Base-by-base conservation (phyloP, 1,140 invertebrate species). In the Argopecten irradians region DNA sequence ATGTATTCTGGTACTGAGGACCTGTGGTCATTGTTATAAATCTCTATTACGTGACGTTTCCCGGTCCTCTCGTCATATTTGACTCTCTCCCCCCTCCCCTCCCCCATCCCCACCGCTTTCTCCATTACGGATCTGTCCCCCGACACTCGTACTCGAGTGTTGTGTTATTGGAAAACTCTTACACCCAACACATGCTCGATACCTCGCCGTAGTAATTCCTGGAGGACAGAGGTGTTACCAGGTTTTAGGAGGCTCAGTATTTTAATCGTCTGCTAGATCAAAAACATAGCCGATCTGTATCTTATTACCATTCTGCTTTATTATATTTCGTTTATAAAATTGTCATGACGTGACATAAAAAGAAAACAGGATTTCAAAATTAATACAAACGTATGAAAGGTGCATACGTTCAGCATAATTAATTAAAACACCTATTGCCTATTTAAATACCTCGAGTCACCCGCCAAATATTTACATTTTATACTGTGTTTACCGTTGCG, bases 111-210 rank as follows among this genome's bases (percentile, higher is more conserved):
- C 22, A 11, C 14, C 13, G 43, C 13, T n/a, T 5, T 71, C 55
- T 71, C 55, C 22, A 71, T 71, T 71, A 11, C 55, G 55, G 55
- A 71, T 71, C 55, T 71, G 55, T 71, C 55, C 55, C n/a, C 55
- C 55, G 1, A 16, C 28, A 71, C 19, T 71, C 16, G 55, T 71
- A 71, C 55, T 71, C 55, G 55, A 71, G 55, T 71, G 55, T 28
- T 28, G 22, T 71, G 55, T 71, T 71, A 71, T 71, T 71, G 55
- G 55, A 71, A 71, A 71, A 22, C 22, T 71, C 22, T 71, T 71
- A 71, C 28, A n/a, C 55, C 16, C 55, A n/a, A 71, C 55, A 71
- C n/a, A 71, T 71, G 55, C 28, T 71, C 55, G 22, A 71, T 71
- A 28, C n/a, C 55, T 71, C n/a, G 28, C 22, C 13, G n/a, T 71